These are phyloP conservation scores for Scolopax rusticola DNA, from an alignment of 2,797 vertebrate genomes.

Conservation along the genomic window DNA sequence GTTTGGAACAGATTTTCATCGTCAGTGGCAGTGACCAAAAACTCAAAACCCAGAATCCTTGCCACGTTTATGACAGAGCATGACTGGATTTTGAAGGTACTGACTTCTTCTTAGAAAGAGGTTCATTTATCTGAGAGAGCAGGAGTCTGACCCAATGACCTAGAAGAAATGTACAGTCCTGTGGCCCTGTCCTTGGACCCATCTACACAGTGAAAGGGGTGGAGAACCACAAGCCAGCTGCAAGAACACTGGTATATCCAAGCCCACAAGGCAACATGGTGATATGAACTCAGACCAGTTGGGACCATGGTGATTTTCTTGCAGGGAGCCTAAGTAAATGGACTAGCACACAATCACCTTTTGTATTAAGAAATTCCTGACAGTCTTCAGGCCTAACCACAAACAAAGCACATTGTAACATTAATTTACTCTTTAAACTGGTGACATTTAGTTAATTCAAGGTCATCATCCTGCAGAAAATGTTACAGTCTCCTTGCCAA, in stretches of 20 bases:
- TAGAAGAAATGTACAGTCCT: background rate
- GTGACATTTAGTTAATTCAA: constrained; percentile 29
- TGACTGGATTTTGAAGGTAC: background rate
- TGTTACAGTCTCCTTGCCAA: constrained; percentile 5
- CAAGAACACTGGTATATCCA: accelerated
- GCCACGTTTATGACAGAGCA: background rate
- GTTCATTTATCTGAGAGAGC: background rate
- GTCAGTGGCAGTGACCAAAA: background rate
- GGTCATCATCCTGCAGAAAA: constrained; percentile 48
- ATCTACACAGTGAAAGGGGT: background rate
- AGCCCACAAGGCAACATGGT: background rate
- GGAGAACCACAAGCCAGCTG: background rate
- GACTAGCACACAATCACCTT: constrained; percentile 20
- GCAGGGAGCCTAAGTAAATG: background rate
- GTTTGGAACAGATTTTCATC: background rate
- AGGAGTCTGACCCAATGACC: background rate
- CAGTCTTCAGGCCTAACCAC: constrained; percentile 6
- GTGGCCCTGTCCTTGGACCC: background rate
- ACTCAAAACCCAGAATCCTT: background rate
- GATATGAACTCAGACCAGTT: background rate
- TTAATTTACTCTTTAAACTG: constrained; percentile 45
- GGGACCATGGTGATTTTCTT: background rate
- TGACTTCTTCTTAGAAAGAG: background rate
- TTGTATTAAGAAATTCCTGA: constrained; percentile 15
- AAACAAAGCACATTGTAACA: constrained; percentile 39